These are phyloP conservation scores for Patiria miniata DNA, from an alignment of 35 echinoderm and acorn worm species.

Conservation along the genomic window DNA sequence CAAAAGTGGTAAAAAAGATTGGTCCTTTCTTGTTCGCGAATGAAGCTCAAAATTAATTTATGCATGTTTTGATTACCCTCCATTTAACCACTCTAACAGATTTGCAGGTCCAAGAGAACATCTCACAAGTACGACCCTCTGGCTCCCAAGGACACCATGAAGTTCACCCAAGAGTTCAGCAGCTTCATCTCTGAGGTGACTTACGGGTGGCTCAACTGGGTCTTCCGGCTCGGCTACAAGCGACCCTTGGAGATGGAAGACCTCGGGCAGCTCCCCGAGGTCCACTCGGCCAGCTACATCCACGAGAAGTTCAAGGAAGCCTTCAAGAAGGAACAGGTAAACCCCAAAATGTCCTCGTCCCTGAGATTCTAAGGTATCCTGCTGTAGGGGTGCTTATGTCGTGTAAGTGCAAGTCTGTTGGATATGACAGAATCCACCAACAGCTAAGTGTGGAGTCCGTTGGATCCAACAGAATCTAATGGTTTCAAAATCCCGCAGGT, in stretches of 20 bases:
- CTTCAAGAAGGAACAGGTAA: constrained; percentile 58
- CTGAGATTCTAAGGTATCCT: too few species aligned
- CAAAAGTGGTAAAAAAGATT: too few species aligned
- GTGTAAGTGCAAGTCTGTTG: too few species aligned
- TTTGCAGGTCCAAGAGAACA: background rate
- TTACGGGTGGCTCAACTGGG: constrained; percentile 92
- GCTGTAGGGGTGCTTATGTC: too few species aligned
- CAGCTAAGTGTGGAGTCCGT: too few species aligned
- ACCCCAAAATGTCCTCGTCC: too few species aligned
- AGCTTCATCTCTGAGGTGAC: constrained; percentile 46
- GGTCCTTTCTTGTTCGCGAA: too few species aligned
- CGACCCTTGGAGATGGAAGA: constrained; percentile 69
- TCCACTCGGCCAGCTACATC: constrained; percentile 58
- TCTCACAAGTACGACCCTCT: background rate
- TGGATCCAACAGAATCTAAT: too few species aligned
- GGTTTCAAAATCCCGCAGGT: too few species aligned
- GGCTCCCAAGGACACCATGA: constrained; percentile 29
- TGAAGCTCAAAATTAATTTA: too few species aligned
- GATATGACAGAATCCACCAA: too few species aligned
- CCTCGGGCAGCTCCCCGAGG: constrained; percentile 64
- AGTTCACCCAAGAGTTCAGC: constrained; percentile 59
- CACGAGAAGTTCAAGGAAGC: constrained; percentile 45
- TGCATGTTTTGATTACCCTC: too few species aligned
- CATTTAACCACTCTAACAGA: background rate
- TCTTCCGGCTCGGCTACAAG: constrained; percentile 72